phyloP scores from a whole-genome alignment of 2,797 vertebrate genomes.

The Eurystomus glaucurus region DNA sequence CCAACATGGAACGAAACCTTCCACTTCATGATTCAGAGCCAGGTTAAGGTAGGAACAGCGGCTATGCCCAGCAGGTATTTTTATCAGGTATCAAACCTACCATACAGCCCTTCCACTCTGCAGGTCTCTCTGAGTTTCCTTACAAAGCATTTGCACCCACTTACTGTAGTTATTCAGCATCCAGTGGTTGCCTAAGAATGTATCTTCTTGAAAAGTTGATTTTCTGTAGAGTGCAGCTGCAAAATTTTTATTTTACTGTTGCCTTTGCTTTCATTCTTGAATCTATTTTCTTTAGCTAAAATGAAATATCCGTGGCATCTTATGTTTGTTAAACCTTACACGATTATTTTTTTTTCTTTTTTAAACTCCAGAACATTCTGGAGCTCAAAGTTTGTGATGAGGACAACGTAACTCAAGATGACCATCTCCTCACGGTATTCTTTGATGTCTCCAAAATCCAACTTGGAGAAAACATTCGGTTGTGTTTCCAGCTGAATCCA shows the following conservation, averaged over 20 bases:
- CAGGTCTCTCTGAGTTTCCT: accelerated
- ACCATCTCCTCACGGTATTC: constrained; percentile 84
- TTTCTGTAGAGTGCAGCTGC: neutral
- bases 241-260: neutral
- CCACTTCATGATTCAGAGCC: constrained; percentile 83
- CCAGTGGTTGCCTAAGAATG: neutral
- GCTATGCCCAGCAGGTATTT: neutral
- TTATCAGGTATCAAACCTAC: neutral
- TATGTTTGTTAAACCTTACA: neutral
- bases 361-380: constrained; percentile 83
- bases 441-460: constrained; percentile 88
- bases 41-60: constrained; percentile 84
- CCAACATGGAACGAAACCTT: constrained; percentile 89
- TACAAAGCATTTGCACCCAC: neutral
- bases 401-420: constrained; percentile 80
- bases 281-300: neutral
- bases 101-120: neutral
- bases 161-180: neutral
- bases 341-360: neutral
- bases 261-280: neutral
- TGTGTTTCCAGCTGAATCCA: constrained; percentile 83
- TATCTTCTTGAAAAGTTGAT: neutral
- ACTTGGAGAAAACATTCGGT: constrained; percentile 80
- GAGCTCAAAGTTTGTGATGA: constrained; percentile 87
- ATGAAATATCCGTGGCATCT: neutral